Percentiles rank a stretch among this genome's conserved stretches.
These are phyloP conservation scores for Lycocerus yunnanus DNA, from an alignment of 2,888 invertebrate genomes.

Conservation along the genomic window DNA sequence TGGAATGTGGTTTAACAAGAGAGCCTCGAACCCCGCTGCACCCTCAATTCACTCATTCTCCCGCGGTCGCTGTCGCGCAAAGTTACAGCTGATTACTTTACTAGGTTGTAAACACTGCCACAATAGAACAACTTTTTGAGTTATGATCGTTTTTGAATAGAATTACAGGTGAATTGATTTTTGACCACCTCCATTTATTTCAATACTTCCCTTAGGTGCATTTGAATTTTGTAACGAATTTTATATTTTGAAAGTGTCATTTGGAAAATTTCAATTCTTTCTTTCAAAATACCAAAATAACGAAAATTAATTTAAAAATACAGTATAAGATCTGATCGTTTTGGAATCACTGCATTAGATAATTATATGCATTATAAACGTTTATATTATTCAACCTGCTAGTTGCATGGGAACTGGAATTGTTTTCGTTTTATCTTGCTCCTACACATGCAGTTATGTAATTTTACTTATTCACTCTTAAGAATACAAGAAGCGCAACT, in stretches of 20 bases:
- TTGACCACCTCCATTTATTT: not conserved
- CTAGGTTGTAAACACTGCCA: conserved; percentile 20
- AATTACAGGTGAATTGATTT: conserved; percentile 7
- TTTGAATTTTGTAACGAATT: not conserved
- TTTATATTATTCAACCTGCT: conserved; percentile 23
- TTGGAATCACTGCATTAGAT: not conserved
- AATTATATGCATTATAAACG: conserved; percentile 11
- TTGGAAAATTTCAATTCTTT: no score
- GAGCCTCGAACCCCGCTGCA: conserved; percentile 34
- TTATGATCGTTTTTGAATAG: conserved; percentile 9
- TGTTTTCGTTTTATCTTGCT: conserved; percentile 29
- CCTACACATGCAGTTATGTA: not conserved
- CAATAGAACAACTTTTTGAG: conserved; percentile 13
- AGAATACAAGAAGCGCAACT: conserved; percentile 23
- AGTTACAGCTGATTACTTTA: conserved; percentile 27
- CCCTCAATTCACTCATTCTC: conserved; percentile 36
- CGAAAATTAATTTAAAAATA: no score
- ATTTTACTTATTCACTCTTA: conserved; percentile 3
- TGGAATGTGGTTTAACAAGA: conserved; percentile 38
- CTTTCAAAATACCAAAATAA: no score
- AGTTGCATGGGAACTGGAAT: conserved; percentile 25
- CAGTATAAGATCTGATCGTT: not conserved
- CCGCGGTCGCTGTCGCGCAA: conserved; percentile 23
- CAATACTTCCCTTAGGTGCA: not conserved
- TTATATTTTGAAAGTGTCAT: not conserved